phyloP scores from a whole-genome alignment of 2,113 vertebrate species.

The Cepphus grylle region DNA sequence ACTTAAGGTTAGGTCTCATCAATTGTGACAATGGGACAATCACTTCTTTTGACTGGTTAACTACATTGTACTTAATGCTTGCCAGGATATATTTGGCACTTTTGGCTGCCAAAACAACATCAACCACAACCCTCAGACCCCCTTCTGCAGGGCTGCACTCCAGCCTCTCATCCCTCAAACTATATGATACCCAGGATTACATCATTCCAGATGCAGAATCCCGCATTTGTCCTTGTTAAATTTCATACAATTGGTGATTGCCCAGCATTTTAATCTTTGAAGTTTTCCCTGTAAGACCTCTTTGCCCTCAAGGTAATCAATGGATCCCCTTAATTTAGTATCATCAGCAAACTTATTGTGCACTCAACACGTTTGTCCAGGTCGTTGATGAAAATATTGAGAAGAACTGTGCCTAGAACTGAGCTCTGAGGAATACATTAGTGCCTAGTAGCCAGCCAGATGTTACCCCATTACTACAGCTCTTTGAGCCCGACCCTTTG shows the following conservation, averaged over 20 bases:
- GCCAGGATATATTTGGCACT: neutral
- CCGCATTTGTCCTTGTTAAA: neutral
- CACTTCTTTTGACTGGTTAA: neutral
- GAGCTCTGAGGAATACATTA: neutral
- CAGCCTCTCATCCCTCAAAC: neutral
- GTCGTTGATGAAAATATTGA: neutral
- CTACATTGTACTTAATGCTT: neutral
- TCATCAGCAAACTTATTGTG: neutral
- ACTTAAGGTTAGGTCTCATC: neutral
- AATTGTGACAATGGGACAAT: neutral
- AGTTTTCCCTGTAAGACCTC: neutral
- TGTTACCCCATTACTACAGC: neutral
- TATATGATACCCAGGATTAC: accelerated
- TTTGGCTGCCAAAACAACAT: neutral
- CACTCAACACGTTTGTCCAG: neutral
- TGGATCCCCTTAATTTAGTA: neutral
- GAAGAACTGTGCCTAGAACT: neutral
- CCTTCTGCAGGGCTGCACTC: neutral
- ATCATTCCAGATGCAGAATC: neutral
- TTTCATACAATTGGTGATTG: neutral
- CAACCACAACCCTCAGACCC: neutral
- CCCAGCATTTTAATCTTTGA: neutral
- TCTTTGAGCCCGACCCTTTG: neutral
- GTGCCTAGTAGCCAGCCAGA: neutral
- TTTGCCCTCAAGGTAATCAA: neutral